phyloP scores from a whole-genome alignment of 2,888 invertebrate species.

The Synergus itoensis region DNA sequence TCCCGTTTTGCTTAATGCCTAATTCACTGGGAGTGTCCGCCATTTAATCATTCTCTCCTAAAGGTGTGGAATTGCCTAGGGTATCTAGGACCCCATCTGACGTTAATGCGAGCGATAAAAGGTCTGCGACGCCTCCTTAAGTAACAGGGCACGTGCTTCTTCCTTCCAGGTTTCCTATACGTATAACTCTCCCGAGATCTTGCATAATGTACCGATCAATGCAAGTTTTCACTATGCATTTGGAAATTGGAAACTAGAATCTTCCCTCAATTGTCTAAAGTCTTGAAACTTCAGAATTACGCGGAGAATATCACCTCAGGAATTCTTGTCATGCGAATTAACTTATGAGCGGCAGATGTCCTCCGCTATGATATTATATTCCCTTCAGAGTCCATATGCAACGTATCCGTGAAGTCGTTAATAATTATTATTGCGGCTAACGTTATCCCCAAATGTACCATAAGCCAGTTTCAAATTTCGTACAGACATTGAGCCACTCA shows the following conservation, averaged over 20 bases:
- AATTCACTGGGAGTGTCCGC: background rate
- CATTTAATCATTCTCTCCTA: constrained; percentile 22
- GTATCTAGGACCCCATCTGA: constrained; percentile 29
- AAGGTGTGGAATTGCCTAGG: background rate
- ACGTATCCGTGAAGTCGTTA: background rate
- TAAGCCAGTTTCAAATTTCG: background rate
- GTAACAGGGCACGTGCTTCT: constrained; percentile 1
- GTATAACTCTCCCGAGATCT: background rate
- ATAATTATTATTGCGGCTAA: constrained; percentile 4
- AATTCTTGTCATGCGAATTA: background rate
- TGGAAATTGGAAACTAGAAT: constrained; percentile 7
- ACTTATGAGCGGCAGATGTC: background rate
- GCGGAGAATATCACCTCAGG: background rate
- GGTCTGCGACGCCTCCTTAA: constrained; percentile 7
- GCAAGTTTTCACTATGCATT: constrained; percentile 7
- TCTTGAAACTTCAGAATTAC: background rate
- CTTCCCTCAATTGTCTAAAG: background rate
- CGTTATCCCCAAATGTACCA: background rate
- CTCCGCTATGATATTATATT: background rate
- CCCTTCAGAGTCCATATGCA: background rate
- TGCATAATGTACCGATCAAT: constrained; percentile 21
- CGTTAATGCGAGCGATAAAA: constrained; percentile 25
- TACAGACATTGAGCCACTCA: constrained; percentile 12
- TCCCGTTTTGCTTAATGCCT: background rate
- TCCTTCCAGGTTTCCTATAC: constrained; percentile 10